These are phyloP conservation scores for Drosophila pseudotakahashii DNA, from an alignment of 2,888 invertebrate species.

Conservation along the genomic window DNA sequence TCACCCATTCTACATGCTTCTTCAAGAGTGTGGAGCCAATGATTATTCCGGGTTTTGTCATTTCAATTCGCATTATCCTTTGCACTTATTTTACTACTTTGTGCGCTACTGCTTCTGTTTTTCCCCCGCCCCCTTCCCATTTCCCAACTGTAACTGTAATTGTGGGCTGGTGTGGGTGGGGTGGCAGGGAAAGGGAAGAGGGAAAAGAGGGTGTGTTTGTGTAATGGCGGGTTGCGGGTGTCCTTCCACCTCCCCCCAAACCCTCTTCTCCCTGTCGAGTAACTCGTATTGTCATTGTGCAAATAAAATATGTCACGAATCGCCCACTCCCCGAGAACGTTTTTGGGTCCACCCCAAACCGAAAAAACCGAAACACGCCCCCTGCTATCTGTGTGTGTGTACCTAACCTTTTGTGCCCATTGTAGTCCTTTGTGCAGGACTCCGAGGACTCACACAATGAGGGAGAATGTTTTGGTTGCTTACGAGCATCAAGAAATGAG, in stretches of 20 bases:
- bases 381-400: conserved; percentile 44
- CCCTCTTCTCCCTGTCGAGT: conserved; percentile 56
- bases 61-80: conserved; percentile 82
- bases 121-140: background rate
- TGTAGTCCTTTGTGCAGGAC: conserved; percentile 65
- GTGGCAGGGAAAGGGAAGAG: no score
- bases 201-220: conserved; percentile 67
- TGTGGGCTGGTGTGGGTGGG: conserved; percentile 32
- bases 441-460: conserved; percentile 60
- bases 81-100: conserved; percentile 80
- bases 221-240: conserved; percentile 67
- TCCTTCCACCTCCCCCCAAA: background rate
- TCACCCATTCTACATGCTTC: conserved; percentile 2
- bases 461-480: conserved; percentile 44
- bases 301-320: conserved; percentile 82
- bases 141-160: conserved; percentile 37
- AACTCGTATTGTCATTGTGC: conserved; percentile 81
- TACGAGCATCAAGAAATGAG: conserved; percentile 42
- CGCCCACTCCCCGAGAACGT: conserved; percentile 58
- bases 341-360: conserved; percentile 38
- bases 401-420: conserved; percentile 77
- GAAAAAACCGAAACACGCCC: conserved; percentile 65
- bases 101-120: conserved; percentile 49
- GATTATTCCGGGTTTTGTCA: conserved; percentile 82
- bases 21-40: conserved; percentile 72